Evolutionary conservation across 2,888 invertebrate genomes (phyloP), one percentile per base, ranked within the genome.

Genomic region (Penaeus monodon): DNA sequence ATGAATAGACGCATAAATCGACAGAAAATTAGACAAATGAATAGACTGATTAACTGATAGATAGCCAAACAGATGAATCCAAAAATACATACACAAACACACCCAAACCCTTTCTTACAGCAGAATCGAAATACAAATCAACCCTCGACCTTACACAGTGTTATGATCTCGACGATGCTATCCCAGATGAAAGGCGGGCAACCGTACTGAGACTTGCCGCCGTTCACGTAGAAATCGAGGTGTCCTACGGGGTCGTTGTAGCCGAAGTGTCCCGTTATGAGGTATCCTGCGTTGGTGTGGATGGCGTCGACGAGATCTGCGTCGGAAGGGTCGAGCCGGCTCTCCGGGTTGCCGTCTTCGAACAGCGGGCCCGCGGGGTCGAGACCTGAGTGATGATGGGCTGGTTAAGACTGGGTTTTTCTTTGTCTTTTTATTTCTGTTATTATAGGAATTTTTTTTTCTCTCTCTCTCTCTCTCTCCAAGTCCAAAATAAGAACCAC

Each of bases 221-320:
- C 89, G 76, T 89, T 89, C 27, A 84, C 64, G 79, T 74, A 84
- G 76, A 89, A 88, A 63, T 89, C 88, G 2, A 88, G 70, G 44
- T 88, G 84, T 4, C 88, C 89, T 17, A 70, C 65, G 64, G 88
- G 65, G 6, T 80, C 81, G 24, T 22, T 22, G 63, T 68, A 63
- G 33, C 89, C 89, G 38, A 89, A 81, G n/a, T 79, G 78, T 22
- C 81, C 89, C 29, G 63, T 73, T 49, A 65, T 20, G 12, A 83
- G 64, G 29, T 38, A 27, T 2, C 85, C 85, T 3, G 80, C 80
- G 78, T 89, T 82, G 27, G 95, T 95, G 91, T 96, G 96, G 87
- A 96, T 95, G 10, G 95, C 94, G 91, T 95, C 95, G 0, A 95
- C 95, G 91, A 95, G 95, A 74, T 94, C 93, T 0, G 95, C 95